A percentile compares a stretch with the other conserved stretches of the same genome.
These are phyloP conservation scores for Noctua janthina DNA, from an alignment of 2,888 invertebrate genomes.

Conservation along the genomic window DNA sequence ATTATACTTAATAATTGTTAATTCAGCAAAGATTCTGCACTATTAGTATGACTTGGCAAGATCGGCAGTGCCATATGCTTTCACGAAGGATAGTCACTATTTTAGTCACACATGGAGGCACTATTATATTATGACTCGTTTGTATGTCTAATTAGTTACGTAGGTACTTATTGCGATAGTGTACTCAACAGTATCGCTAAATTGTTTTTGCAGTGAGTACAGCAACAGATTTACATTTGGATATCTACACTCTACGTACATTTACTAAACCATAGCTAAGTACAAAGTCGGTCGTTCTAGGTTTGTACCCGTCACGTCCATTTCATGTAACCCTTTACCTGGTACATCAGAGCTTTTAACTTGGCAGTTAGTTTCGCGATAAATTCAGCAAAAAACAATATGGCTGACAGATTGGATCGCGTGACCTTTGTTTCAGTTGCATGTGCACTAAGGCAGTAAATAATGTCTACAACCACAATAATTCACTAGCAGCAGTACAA, in stretches of 20 bases:
- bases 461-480: constrained; percentile 46
- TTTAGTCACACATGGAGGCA: background rate
- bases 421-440: constrained; percentile 55
- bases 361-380: constrained; percentile 28
- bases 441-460: constrained; percentile 43
- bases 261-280: background rate
- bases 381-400: constrained; percentile 52
- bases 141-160: background rate
- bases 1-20: background rate
- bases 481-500: constrained; percentile 27
- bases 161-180: background rate
- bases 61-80: background rate
- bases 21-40: background rate
- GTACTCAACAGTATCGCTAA: background rate
- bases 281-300: background rate
- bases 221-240: background rate
- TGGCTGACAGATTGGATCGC: constrained; percentile 55
- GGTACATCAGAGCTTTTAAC: constrained; percentile 21
- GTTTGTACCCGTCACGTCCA: background rate
- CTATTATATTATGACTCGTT: background rate
- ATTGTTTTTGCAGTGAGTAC: background rate
- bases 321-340: background rate
- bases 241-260: background rate
- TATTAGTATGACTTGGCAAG: background rate
- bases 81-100: background rate